Base-by-base conservation (phyloP, 2,113 vertebrate species). In the Trematomus loennbergii region DNA sequence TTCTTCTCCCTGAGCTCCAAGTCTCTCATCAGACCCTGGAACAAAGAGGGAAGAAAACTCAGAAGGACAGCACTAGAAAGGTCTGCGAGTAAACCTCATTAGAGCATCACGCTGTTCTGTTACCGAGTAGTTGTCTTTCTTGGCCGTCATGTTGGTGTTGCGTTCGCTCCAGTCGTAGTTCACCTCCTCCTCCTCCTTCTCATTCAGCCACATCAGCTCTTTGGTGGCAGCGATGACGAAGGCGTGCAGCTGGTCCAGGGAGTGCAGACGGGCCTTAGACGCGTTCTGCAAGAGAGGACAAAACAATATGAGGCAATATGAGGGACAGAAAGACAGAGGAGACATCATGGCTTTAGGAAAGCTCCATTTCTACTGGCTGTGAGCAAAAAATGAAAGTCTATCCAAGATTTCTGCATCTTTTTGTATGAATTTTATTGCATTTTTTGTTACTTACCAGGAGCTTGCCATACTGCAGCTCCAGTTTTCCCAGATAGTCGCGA, bases 71-170 rank as follows among this genome's bases (percentile, higher is more conserved):
- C 25, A 29, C 9, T 2, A 5, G 1, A 10, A n/a, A 62, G 12
- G 9, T 1, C n/a, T 18, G 25, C 4, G n/a, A 17, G 17, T 13
- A 12, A 45, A 63, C 16, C 2, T 8, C 5, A 4, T 0, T 3
- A 10, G 9, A 61, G 5, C 57, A 0, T 46, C 9, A 3, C 9
- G 1, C 9, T 5, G 50, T 9, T 0, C 6, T 17, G 89, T 46
- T 94, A 99, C 98, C 90, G 97, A 98, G 93, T 99, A 98, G 87
- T 94, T 96, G 54, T 99, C 98, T 60, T 98, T 98, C 94, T 99
- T 99, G 85, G 96, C 93, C 0, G 91, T 86, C 96, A 99, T 96
- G 94, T 97, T 97, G 85, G 95, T 89, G 90, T 97, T 98, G 12
- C 89, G 93, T 8, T 98, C 96, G 0, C 97, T 98, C 98, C 98